These are phyloP conservation scores for Belonocnema kinseyi DNA, from an alignment of 1,140 invertebrate genomes.

Conservation along the genomic window DNA sequence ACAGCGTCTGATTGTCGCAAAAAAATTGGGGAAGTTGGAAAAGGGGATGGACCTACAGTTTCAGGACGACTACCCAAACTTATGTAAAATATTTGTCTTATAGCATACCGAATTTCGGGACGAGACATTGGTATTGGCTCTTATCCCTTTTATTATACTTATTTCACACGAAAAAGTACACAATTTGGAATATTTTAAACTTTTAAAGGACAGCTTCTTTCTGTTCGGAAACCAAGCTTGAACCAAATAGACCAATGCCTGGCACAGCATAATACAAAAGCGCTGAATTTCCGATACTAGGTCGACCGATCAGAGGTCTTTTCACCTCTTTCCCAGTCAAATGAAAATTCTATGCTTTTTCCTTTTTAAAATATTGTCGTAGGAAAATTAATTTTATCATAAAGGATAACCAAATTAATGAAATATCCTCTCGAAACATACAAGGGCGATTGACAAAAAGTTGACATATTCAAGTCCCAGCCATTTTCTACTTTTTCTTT, in stretches of 20 bases:
- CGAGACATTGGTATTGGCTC: neutral
- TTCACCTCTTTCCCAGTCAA: constrained; percentile 10
- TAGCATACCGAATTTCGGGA: no score
- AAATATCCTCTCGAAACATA: no score
- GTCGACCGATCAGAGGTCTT: constrained; percentile 37
- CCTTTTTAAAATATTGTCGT: neutral
- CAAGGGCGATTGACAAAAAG: no score
- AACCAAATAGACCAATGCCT: constrained; percentile 20
- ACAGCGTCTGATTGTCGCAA: no score
- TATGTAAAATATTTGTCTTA: no score
- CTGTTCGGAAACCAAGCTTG: neutral
- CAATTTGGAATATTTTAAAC: neutral
- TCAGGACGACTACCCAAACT: no score
- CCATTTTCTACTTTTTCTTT: no score
- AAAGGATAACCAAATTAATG: neutral
- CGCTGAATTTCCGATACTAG: constrained; percentile 48
- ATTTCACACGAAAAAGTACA: neutral
- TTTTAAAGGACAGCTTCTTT: neutral
- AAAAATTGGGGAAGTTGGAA: no score
- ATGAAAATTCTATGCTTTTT: neutral
- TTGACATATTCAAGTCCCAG: no score
- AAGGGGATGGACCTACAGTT: no score
- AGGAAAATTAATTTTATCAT: neutral
- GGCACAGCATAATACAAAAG: constrained; percentile 38
- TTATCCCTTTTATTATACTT: neutral